Conservation (phyloP, 2,888 invertebrate species). For the Shargacucullia verbasci region DNA sequence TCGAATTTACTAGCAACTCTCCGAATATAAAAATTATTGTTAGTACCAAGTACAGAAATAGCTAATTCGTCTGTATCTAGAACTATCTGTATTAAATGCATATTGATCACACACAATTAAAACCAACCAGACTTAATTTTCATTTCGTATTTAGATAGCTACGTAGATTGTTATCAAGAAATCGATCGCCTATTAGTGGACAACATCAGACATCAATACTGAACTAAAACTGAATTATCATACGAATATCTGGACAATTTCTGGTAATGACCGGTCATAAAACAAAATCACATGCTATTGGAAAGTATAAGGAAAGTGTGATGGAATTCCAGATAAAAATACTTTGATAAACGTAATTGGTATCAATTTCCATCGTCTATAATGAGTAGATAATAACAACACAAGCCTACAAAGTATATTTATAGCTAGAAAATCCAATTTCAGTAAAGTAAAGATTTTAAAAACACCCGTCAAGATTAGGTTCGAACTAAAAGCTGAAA, state of each 20-base stretch:
- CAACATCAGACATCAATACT: conserved; percentile 53
- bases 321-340: conserved; percentile 59
- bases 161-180: conserved; percentile 69
- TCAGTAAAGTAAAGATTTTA: not conserved
- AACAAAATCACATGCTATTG: conserved; percentile 64
- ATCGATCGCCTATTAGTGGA: conserved; percentile 67
- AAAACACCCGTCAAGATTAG: not conserved
- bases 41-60: not conserved
- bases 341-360: conserved; percentile 24
- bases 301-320: conserved; percentile 61
- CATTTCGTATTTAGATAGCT: conserved; percentile 38
- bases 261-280: conserved; percentile 65
- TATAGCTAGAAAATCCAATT: conserved; percentile 6
- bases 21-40: conserved; percentile 36
- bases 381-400: no score
- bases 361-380: conserved; percentile 20
- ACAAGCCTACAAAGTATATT: conserved; percentile 23
- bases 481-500: not conserved
- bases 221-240: conserved; percentile 48
- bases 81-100: not conserved
- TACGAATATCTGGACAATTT: conserved; percentile 57
- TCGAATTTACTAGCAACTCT: conserved; percentile 64
- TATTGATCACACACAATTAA: conserved; percentile 4
- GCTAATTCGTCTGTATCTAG: not conserved
- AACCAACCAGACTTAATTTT: conserved; percentile 45